These are phyloP conservation scores for Trochalopteron elliotii DNA, from an alignment of 2,113 vertebrate species.

Conservation along the genomic window DNA sequence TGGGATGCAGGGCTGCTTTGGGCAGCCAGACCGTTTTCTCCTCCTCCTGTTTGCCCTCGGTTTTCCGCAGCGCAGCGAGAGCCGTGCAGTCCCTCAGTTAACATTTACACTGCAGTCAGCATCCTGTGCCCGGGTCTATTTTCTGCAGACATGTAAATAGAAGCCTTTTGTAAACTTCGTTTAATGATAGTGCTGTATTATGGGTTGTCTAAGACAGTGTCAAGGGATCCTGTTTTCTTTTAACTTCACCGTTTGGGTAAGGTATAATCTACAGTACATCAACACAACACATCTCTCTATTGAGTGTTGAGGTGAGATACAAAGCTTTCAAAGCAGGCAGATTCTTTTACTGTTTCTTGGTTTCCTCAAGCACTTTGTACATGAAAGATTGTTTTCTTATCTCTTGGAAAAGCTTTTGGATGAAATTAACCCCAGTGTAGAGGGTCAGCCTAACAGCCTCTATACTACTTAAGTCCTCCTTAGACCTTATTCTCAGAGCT, in stretches of 20 bases:
- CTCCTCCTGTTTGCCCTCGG: not conserved
- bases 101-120: constrained; percentile 74
- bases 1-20: not conserved
- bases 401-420: constrained; percentile 62
- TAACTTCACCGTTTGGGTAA: constrained; percentile 60
- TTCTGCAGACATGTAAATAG: constrained; percentile 81
- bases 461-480: constrained; percentile 37
- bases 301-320: constrained; percentile 64
- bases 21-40: not conserved
- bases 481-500: constrained; percentile 45
- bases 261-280: constrained; percentile 62
- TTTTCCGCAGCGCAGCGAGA: not conserved
- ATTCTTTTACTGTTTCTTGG: constrained; percentile 66
- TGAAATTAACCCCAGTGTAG: constrained; percentile 57
- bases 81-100: constrained; percentile 14
- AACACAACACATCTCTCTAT: constrained; percentile 67
- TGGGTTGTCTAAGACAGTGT: constrained; percentile 76
- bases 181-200: constrained; percentile 73
- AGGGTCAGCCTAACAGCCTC: constrained; percentile 37
- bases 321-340: constrained; percentile 58
- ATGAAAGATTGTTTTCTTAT: constrained; percentile 66
- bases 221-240: constrained; percentile 78
- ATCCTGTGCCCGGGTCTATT: constrained; percentile 72
- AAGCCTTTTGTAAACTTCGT: constrained; percentile 70
- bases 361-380: constrained; percentile 66